These are phyloP conservation scores for Ondatra zibethicus DNA, from an alignment of 2,113 vertebrate genomes.

Conservation along the genomic window DNA sequence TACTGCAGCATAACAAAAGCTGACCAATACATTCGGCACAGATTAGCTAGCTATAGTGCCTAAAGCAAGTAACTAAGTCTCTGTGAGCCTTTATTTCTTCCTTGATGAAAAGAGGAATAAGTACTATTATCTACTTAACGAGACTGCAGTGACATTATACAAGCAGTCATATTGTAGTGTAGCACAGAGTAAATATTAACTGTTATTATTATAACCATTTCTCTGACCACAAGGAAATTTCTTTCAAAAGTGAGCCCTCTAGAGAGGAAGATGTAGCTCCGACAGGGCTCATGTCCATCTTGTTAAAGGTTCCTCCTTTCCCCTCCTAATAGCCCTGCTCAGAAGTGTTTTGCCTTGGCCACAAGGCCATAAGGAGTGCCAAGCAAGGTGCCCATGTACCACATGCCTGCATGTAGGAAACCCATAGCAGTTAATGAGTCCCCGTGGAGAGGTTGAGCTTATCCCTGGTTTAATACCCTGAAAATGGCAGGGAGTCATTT, in stretches of 20 bases:
- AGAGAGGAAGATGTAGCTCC: slow-evolving; percentile 25
- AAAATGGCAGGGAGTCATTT: slow-evolving; percentile 86
- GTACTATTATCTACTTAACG: background rate
- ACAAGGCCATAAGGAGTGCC: slow-evolving; percentile 43
- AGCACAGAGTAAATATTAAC: slow-evolving; percentile 25
- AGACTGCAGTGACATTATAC: slow-evolving; percentile 4
- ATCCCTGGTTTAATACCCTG: slow-evolving; percentile 83
- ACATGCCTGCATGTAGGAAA: slow-evolving; percentile 78
- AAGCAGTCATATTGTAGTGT: background rate
- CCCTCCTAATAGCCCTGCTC: slow-evolving; percentile 47
- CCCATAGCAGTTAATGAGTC: slow-evolving; percentile 84
- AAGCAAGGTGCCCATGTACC: slow-evolving; percentile 57
- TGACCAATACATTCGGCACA: background rate
- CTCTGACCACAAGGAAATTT: slow-evolving; percentile 39
- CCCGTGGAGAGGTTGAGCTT: slow-evolving; percentile 82
- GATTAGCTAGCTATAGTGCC: background rate
- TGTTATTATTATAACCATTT: background rate
- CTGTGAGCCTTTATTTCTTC: slow-evolving; percentile 19
- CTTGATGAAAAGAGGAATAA: slow-evolving; percentile 9
- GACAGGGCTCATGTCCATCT: background rate
- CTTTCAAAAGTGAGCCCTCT: slow-evolving; percentile 54
- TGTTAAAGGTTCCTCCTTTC: slow-evolving; percentile 74
- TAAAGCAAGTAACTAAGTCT: slow-evolving; percentile 13
- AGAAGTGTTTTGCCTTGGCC: slow-evolving; percentile 74
- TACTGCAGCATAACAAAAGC: slow-evolving; percentile 18